Base-by-base conservation (phyloP, 2,888 invertebrate species). In the Spialia ferax region DNA sequence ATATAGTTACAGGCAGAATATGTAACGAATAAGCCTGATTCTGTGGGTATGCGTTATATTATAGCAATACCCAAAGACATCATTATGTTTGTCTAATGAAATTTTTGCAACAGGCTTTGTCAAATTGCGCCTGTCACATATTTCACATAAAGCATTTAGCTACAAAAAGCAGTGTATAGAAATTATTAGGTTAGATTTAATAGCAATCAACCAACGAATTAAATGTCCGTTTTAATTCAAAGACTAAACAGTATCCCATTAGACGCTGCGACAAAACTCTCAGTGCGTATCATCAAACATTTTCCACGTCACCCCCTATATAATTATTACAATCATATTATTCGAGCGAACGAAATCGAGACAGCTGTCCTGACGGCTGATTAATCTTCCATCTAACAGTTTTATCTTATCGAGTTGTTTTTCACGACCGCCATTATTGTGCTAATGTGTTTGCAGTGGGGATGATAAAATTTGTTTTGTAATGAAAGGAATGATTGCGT, bases 361-460 rank as follows among this genome's bases (percentile, higher is more conserved):
- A 54, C 59, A 66, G 42, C 66, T 66, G 66, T 66, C 66, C 26
- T 60, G 60, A 22, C 54, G 66, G 29, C 18, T 38, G 50, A 65
- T 66, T 66, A 66, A 66, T 65, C 59, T 65, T 55, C 60, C 54
- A 66, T 66, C 60, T 20, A 57, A 63, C 63, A 18, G 38, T 63
- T 54, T 45, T 66, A 66, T 66, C 66, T 66, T 66, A 61, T 66
- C 66, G 26, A 61, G 45, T 54, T 54, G 66, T 61, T 66, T 62
- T 60, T 67, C 66, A 55, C 66, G 54, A 54, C 54, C 45, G 45
- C 45, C 55, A 45, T 63, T 54, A 63, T 63, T 42, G 55, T 54
- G 42, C 23, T 67, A 67, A 60, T 66, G 64, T 64, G 60, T 67
- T 67, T 61, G 61, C 42, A n/a, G 55, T 48, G 52, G 59, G 22